These are phyloP conservation scores for Listronotus oregonensis DNA, from an alignment of 1,140 invertebrate genomes.

Conservation along the genomic window DNA sequence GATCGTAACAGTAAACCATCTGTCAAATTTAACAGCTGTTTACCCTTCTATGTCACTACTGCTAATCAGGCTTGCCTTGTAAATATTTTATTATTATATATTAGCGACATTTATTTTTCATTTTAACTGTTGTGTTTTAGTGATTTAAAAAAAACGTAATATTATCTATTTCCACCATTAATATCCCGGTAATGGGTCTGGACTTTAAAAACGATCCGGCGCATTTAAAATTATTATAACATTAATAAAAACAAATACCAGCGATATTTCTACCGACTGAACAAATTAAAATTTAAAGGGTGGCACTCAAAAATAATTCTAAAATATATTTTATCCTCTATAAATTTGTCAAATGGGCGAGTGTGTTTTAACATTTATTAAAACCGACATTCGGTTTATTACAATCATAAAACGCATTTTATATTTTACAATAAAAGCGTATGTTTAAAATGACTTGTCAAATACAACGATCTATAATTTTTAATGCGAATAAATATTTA, in stretches of 20 bases:
- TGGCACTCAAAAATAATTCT: constrained; percentile 35
- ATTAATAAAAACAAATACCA: constrained; percentile 37
- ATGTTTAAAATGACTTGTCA: constrained; percentile 21
- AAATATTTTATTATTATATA: too few species aligned
- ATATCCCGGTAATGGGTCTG: neutral
- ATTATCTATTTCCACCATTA: constrained; percentile 21
- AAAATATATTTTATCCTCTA: constrained; percentile 27
- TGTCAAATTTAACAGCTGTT: too few species aligned
- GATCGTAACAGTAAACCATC: too few species aligned
- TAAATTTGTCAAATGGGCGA: constrained; percentile 34
- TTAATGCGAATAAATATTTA: constrained; percentile 1
- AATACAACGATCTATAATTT: constrained; percentile 29
- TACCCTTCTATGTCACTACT: too few species aligned
- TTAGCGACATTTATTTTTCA: too few species aligned
- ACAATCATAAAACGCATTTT: constrained; percentile 23
- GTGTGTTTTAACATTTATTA: constrained; percentile 30
- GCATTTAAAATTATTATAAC: constrained; percentile 38
- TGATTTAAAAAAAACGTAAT: too few species aligned
- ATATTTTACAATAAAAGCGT: constrained; percentile 24
- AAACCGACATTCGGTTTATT: constrained; percentile 31
- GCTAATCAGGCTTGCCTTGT: too few species aligned
- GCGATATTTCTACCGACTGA: constrained; percentile 17
- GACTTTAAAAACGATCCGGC: constrained; percentile 26
- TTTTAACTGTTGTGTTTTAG: too few species aligned
- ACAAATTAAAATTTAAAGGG: constrained; percentile 37